These are phyloP conservation scores for Thymallus thymallus DNA, from an alignment of 2,113 vertebrate genomes.

Conservation along the genomic window DNA sequence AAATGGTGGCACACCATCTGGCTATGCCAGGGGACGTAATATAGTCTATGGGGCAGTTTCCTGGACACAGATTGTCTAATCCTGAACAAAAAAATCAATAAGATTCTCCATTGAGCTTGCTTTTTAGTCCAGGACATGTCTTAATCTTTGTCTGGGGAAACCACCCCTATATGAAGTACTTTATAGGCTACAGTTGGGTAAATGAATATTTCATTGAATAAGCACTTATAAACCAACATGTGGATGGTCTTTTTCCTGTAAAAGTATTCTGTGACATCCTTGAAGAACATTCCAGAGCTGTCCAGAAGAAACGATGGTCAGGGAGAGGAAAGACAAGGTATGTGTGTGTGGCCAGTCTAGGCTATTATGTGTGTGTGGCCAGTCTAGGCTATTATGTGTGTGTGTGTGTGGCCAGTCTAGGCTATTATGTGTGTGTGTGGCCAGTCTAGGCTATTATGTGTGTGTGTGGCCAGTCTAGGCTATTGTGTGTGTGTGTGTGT, in stretches of 20 bases:
- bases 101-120: slow-evolving; percentile 27
- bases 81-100: too few species aligned
- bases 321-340: slow-evolving; percentile 91
- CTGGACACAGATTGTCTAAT: too few species aligned
- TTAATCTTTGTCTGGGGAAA: too few species aligned
- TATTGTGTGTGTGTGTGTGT: slow-evolving; percentile 80
- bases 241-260: slow-evolving; percentile 15
- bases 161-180: slow-evolving; percentile 7
- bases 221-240: neutral
- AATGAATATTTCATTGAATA: neutral
- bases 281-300: slow-evolving; percentile 94
- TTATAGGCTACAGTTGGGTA: neutral
- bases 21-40: too few species aligned
- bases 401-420: neutral
- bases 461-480: too few species aligned
- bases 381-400: too few species aligned
- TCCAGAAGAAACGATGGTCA: slow-evolving; percentile 87
- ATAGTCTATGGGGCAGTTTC: too few species aligned
- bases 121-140: too few species aligned
- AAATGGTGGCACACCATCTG: too few species aligned
- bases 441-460: neutral
- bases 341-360: neutral
- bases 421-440: too few species aligned
- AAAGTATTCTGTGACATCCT: slow-evolving; percentile 90
- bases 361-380: too few species aligned